A percentile compares a stretch with the other conserved stretches of the same genome.
phyloP scores from a whole-genome alignment of 1,140 invertebrate species.

The Diachasmimorpha longicaudata region DNA sequence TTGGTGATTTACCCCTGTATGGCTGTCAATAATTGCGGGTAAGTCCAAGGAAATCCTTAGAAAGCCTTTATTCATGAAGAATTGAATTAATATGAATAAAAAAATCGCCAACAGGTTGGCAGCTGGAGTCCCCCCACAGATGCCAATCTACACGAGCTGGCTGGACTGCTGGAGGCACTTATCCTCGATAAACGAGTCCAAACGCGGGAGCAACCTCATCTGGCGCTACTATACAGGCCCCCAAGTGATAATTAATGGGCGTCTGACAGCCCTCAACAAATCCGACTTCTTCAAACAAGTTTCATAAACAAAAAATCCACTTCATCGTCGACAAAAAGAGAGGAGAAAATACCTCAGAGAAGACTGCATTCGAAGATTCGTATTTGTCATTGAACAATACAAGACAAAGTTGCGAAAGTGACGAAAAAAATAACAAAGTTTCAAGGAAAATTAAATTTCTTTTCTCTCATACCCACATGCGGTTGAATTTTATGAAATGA shows the following conservation, averaged over 20 bases:
- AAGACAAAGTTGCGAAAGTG: background rate
- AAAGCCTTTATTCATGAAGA: background rate
- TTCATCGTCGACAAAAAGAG: background rate
- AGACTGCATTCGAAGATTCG: too few species aligned
- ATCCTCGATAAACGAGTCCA: slow-evolving; percentile 74
- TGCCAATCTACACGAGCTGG: slow-evolving; percentile 83
- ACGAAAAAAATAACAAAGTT: too few species aligned
- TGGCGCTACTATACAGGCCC: slow-evolving; percentile 81
- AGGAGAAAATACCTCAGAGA: background rate
- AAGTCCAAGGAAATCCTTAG: slow-evolving; percentile 38
- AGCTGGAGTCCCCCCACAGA: slow-evolving; percentile 78
- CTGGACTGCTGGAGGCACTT: slow-evolving; percentile 81
- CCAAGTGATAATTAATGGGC: background rate
- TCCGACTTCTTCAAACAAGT: background rate
- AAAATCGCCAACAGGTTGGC: slow-evolving; percentile 64
- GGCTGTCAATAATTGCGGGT: slow-evolving; percentile 79
- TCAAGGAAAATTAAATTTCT: too few species aligned
- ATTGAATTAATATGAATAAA: too few species aligned
- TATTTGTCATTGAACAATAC: background rate
- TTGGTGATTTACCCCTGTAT: slow-evolving; percentile 88
- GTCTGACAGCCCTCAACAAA: background rate
- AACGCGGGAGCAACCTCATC: slow-evolving; percentile 82
- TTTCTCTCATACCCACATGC: background rate
- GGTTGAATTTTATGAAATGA: background rate
- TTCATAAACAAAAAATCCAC: background rate